Percentiles rank a stretch among this genome's conserved stretches.
phyloP scores from a whole-genome alignment of 2,888 invertebrate species.

The Ophion slaviceki region DNA sequence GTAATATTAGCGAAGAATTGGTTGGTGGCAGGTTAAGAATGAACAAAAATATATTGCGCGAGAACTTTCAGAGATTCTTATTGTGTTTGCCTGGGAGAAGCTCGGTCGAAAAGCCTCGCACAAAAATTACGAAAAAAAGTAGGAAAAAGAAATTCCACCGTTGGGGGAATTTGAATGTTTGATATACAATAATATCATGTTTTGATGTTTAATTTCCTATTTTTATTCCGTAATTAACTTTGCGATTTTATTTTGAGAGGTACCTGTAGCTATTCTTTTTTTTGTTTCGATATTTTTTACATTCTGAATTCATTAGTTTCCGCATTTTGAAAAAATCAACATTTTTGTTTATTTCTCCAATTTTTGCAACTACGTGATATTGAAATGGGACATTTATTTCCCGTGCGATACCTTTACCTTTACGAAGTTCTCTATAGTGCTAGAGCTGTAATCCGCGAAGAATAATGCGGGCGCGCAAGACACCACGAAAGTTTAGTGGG shows the following conservation, averaged over 20 bases:
- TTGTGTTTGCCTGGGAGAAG: conserved; percentile 1
- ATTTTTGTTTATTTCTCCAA: too few relatives aligned
- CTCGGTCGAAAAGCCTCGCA: neutral
- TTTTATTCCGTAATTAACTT: neutral
- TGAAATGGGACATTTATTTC: too few relatives aligned
- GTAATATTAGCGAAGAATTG: conserved; percentile 13
- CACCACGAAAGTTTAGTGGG: too few relatives aligned
- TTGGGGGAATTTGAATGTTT: neutral
- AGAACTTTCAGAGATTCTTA: conserved; percentile 27
- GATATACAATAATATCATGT: too few relatives aligned
- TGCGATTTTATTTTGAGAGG: neutral
- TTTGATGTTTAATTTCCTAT: neutral
- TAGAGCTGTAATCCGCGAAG: too few relatives aligned
- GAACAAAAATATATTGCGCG: conserved; percentile 23
- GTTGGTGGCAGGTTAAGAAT: conserved; percentile 7
- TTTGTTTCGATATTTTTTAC: neutral
- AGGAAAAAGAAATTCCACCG: neutral
- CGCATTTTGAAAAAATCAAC: too few relatives aligned
- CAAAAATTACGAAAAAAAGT: neutral
- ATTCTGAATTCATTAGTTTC: too few relatives aligned
- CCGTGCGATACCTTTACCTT: too few relatives aligned
- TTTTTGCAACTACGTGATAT: too few relatives aligned
- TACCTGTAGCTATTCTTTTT: neutral
- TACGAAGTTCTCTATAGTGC: too few relatives aligned
- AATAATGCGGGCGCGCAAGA: too few relatives aligned